Evolutionary conservation across 2,888 invertebrate species (phyloP), one percentile per base, ranked within the genome.

Genomic region (Acrocera orbiculus): DNA sequence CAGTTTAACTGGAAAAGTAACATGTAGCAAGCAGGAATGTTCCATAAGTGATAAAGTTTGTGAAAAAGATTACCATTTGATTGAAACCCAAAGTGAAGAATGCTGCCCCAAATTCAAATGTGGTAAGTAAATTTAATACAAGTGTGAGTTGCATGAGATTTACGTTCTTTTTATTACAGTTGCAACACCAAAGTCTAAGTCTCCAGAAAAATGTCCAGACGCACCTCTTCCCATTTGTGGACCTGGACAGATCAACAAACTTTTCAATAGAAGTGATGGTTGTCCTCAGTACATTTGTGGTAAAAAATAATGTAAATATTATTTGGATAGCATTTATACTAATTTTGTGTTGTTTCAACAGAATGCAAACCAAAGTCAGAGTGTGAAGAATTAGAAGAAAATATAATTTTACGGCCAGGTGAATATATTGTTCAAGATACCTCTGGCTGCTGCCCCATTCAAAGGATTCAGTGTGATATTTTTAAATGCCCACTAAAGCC

Each of bases 201-300:
- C 45, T 3, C 46, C 61, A 5, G 55, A 64, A 7, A 47, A 58
- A 0, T 82, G 82, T 43, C 65, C 69, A 16, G 68, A 74, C n/a
- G 69, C 74, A 0, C 67, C 73, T 44, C 68, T 73, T 51, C 70
- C 79, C 27, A 59, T 67, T 4, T 85, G 83, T 46, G 77, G 76
- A 0, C 67, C 62, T 32, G 78, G 73, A 8, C 83, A 85, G 56
- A 64, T 69, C 6, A 65, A 74, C 44, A 81, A 80, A 50, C 60
- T 73, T 37, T 70, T 71, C 44, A 70, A 63, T 1, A 70, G 67
- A 19, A 40, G 67, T 1, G 66, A 73, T 44, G 76, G 74, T 5
- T 85, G 85, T 54, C 69, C 69, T 20, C 70, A 75, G 44, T 80
- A 74, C 42, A 66, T 77, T 39, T 85, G 85, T 48, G 71, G 78